Conservation (phyloP, 2,113 vertebrate genomes). For the Centrocercus urophasianus region DNA sequence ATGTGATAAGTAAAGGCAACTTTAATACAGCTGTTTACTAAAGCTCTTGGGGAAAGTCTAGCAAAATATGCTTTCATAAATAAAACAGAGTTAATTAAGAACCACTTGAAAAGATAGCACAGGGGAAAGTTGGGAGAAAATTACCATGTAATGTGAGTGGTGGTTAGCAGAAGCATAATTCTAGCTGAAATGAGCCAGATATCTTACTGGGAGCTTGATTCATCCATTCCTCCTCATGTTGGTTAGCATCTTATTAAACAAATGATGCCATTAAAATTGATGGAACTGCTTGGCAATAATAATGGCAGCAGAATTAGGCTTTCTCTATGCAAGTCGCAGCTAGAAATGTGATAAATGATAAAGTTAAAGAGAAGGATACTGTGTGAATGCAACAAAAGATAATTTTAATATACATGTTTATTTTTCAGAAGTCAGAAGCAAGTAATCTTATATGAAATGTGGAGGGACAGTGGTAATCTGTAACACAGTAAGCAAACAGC, state of each 20-base stretch:
- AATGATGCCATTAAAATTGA: neutral
- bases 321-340: neutral
- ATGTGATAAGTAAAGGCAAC: slow-evolving; percentile 13
- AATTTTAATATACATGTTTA: neutral
- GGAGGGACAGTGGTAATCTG: neutral
- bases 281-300: neutral
- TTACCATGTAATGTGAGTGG: neutral
- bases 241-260: neutral
- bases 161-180: slow-evolving; percentile 8
- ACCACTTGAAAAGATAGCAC: slow-evolving; percentile 36
- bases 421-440: neutral
- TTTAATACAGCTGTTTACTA: slow-evolving; percentile 16
- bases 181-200: neutral
- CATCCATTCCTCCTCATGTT: neutral
- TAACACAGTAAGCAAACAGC: neutral
- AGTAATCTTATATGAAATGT: neutral
- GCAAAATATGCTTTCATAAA: slow-evolving; percentile 60
- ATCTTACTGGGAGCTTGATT: neutral
- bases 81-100: slow-evolving; percentile 64
- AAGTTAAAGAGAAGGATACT: neutral
- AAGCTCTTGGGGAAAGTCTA: slow-evolving; percentile 46
- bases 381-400: neutral
- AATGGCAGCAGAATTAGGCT: neutral
- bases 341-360: neutral
- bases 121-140: slow-evolving; percentile 36